Conservation (phyloP, 92 coral and sea anemone species). For the Montipora capitata region DNA sequence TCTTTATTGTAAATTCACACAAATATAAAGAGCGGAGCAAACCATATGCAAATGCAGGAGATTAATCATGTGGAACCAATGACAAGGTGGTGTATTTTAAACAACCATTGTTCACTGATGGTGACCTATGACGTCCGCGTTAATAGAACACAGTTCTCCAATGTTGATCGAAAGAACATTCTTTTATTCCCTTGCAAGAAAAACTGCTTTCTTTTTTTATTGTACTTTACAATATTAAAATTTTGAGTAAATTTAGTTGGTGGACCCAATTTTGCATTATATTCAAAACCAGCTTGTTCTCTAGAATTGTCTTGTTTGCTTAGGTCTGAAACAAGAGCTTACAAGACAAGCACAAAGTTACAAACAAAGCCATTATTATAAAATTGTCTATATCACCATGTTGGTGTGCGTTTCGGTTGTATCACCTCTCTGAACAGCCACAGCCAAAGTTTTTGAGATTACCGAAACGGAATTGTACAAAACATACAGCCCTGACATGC, state of each 20-base stretch:
- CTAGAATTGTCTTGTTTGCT: too few relatives aligned
- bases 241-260: not conserved
- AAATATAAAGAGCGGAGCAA: slow-evolving; percentile 14
- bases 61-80: slow-evolving; percentile 61
- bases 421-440: too few relatives aligned
- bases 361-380: too few relatives aligned
- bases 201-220: not conserved
- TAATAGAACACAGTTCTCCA: slow-evolving; percentile 5
- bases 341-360: too few relatives aligned
- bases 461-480: too few relatives aligned
- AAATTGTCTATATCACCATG: too few relatives aligned
- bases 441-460: too few relatives aligned
- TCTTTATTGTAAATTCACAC: slow-evolving; percentile 7
- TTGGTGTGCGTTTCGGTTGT: too few relatives aligned
- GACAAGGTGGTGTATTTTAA: slow-evolving; percentile 36
- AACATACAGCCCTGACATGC: not conserved
- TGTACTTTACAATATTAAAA: not conserved
- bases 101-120: slow-evolving; percentile 40
- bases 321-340: too few relatives aligned
- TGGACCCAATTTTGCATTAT: not conserved
- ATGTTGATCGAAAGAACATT: not conserved
- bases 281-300: not conserved
- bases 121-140: slow-evolving; percentile 26
- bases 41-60: slow-evolving; percentile 52
- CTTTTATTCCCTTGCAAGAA: not conserved